Percentiles rank a stretch among this genome's conserved stretches.
Conservation (phyloP, 2,113 vertebrate species). For the Gadus chalcogrammus region DNA sequence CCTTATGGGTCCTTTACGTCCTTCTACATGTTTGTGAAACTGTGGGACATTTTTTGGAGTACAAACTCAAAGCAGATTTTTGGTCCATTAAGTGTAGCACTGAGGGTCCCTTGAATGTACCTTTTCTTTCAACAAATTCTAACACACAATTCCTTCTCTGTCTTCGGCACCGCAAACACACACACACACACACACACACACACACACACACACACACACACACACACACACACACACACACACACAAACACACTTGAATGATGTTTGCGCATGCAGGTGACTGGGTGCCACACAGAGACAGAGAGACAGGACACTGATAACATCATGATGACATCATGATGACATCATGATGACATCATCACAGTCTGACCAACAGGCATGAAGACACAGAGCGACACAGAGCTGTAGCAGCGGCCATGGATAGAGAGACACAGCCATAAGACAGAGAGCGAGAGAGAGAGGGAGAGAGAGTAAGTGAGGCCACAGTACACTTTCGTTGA, state of each 20-base stretch:
- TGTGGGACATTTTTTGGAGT: neutral
- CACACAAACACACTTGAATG: conserved; percentile 11
- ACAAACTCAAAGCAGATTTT: conserved; percentile 14
- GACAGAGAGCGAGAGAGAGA: too few species aligned
- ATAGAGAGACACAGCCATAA: too few species aligned
- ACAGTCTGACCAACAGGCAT: conserved; percentile 42
- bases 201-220: conserved; percentile 14
- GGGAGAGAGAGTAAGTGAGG: too few species aligned
- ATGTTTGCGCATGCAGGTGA: conserved; percentile 47
- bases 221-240: conserved; percentile 13
- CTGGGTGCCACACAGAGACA: conserved; percentile 26
- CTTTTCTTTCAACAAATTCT: neutral
- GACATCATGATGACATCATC: conserved; percentile 11
- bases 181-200: conserved; percentile 14
- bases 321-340: too few species aligned
- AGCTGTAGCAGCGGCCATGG: too few species aligned
- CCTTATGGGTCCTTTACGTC: conserved; percentile 11
- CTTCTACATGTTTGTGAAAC: conserved; percentile 4
- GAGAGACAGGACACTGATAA: conserved; percentile 13
- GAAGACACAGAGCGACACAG: conserved; percentile 22
- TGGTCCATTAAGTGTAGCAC: conserved; percentile 44
- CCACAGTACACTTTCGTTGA: too few species aligned
- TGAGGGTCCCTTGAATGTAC: conserved; percentile 33
- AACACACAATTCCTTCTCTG: conserved; percentile 4
- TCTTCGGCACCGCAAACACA: conserved; percentile 10